phyloP scores from a whole-genome alignment of 1,140 invertebrate genomes.

The Trachelipus rathkii region DNA sequence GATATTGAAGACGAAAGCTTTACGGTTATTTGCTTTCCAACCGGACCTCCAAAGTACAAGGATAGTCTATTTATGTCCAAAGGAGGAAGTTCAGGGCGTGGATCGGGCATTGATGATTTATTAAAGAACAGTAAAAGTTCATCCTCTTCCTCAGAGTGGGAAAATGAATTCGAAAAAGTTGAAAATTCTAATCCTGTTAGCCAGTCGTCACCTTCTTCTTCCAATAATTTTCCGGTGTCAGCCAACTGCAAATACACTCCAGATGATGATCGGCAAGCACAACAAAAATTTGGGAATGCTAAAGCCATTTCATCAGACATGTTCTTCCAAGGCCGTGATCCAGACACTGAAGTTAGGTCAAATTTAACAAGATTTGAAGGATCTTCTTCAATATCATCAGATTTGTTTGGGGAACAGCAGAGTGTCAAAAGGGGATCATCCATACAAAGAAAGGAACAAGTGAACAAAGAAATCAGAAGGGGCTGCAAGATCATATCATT shows the following conservation, averaged over 20 bases:
- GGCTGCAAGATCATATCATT: too few species aligned
- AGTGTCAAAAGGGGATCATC: slow-evolving; percentile 48
- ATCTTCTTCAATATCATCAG: slow-evolving; percentile 87
- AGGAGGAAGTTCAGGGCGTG: slow-evolving; percentile 31
- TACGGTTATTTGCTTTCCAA: slow-evolving; percentile 46
- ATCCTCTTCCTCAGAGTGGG: slow-evolving; percentile 27
- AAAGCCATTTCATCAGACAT: slow-evolving; percentile 97
- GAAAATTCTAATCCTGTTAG: not conserved
- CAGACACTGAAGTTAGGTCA: slow-evolving; percentile 48
- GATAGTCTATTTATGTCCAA: slow-evolving; percentile 41
- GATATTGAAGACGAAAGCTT: slow-evolving; percentile 47
- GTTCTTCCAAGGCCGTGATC: slow-evolving; percentile 71
- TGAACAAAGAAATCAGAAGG: too few species aligned
- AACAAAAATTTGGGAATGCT: slow-evolving; percentile 91
- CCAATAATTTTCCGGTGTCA: slow-evolving; percentile 31
- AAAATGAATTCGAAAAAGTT: slow-evolving; percentile 23
- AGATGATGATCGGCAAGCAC: slow-evolving; percentile 61
- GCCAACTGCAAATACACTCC: slow-evolving; percentile 44
- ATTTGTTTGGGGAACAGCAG: slow-evolving; percentile 75
- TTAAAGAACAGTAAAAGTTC: slow-evolving; percentile 32
- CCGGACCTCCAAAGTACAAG: slow-evolving; percentile 48
- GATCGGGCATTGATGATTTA: slow-evolving; percentile 42
- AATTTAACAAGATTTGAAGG: slow-evolving; percentile 77
- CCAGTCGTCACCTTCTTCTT: not conserved
- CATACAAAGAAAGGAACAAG: too few species aligned